A percentile compares a stretch with the other conserved stretches of the same genome.
phyloP scores from a whole-genome alignment of 2,797 vertebrate species.

The Enteromius anoplus region DNA sequence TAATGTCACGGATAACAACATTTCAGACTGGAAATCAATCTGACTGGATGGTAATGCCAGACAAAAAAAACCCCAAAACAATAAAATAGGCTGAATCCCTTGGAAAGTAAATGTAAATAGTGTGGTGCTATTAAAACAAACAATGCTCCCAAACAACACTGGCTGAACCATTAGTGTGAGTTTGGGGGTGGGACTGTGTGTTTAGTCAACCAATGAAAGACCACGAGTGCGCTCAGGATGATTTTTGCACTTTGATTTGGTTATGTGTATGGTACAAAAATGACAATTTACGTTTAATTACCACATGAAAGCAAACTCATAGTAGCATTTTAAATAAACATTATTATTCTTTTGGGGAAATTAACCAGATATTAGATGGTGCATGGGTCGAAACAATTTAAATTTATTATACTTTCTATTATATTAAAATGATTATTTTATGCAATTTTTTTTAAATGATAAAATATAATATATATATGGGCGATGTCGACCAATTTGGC shows the following conservation, averaged over 20 bases:
- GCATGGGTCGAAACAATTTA: neutral
- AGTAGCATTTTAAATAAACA: neutral
- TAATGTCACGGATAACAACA: slow-evolving; percentile 19
- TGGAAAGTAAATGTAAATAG: neutral
- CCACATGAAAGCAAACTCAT: neutral
- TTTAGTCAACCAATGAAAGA: neutral
- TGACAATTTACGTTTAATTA: neutral
- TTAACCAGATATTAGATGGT: neutral
- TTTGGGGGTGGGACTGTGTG: neutral
- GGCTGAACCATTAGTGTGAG: neutral
- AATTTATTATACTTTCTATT: neutral
- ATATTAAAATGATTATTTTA: too few relatives aligned
- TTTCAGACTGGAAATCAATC: neutral
- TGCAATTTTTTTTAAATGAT: too few relatives aligned
- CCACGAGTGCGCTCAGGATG: neutral
- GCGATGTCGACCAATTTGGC: too few relatives aligned
- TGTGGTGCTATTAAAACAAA: neutral
- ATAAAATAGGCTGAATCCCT: neutral
- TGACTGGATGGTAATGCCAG: neutral
- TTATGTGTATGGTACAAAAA: neutral
- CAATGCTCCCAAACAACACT: too few relatives aligned
- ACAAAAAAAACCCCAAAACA: neutral
- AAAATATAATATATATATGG: too few relatives aligned
- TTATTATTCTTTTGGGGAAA: neutral
- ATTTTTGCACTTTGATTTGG: neutral